Percentiles rank a stretch among this genome's conserved stretches.
Conservation (phyloP, 2,113 vertebrate species). For the Fulica atra region DNA sequence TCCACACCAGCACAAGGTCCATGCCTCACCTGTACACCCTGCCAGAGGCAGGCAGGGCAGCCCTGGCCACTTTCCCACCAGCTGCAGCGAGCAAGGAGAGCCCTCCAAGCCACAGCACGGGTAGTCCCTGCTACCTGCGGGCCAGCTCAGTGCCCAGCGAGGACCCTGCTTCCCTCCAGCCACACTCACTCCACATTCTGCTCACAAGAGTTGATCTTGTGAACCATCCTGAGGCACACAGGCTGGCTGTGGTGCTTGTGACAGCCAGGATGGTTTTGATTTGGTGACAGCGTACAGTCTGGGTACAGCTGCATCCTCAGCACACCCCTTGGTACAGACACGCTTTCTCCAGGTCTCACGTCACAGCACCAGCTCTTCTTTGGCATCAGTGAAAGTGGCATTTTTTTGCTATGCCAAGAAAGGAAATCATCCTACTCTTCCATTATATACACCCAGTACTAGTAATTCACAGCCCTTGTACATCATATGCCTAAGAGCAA, state of each 20-base stretch:
- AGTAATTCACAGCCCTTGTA: neutral
- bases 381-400: neutral
- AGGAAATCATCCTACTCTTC: neutral
- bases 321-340: neutral
- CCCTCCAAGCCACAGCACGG: rapidly evolving
- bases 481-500: neutral
- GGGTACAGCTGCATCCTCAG: neutral
- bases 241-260: neutral
- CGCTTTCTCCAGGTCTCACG: neutral
- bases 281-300: neutral
- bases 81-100: neutral
- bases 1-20: neutral
- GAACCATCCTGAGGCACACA: neutral
- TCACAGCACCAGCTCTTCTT: neutral
- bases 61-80: neutral
- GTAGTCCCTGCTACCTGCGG: neutral
- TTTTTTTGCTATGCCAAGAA: neutral
- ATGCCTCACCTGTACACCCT: neutral
- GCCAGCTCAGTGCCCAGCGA: neutral
- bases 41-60: neutral
- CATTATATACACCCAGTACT: neutral
- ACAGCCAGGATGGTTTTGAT: neutral
- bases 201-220: neutral
- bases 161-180: neutral
- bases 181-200: neutral